Base-by-base conservation (phyloP, 2,888 invertebrate species). In the Phengaris arion region DNA sequence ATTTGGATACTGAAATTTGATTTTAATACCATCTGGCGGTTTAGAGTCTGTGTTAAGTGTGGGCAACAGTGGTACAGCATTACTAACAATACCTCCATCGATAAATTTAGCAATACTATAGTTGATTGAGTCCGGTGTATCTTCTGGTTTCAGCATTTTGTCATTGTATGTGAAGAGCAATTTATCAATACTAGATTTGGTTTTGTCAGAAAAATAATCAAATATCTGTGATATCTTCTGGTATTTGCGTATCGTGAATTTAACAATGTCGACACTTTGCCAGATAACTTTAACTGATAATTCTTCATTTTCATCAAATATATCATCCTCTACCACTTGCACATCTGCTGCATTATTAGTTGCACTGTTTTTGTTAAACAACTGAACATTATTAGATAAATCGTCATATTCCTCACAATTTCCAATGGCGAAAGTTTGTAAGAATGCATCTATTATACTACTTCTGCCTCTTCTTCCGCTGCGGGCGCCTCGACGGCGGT, bases 1-100 rank as follows among this genome's bases (percentile, higher is more conserved):
- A 79, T 89, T 87, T 54, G 91, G 90, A 80, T 87, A 90, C 79
- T 94, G 94, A 76, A 94, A 91, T 76, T 94, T 94, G 0, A 94
- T 76, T 75, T 83, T 85, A 0, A 94, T 80, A 0, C 91, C 90
- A 0, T 80, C 80, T 52, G 74, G 77, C 0, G 77, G 74, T 0
- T 78, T 76, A 0, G 69, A 77, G 2, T 57, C 75, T 2, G 9
- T 13, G 13, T 77, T 77, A 0, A 76, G 80, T 12, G 78, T 81
- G 0, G 83, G 73, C 10, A 88, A 78, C 2, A 85, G 80, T 0
- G 84, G 81, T 0, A 90, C 81, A 70, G 84, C 86, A n/a, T 86
- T 84, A 12, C 85, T 86, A 0, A 89, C 82, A 0, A 93, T 82
- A 0, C 94, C 94, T 0, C 93, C 94, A 0, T 94, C 93, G 4